These are phyloP conservation scores for Hydrolagus affinis DNA, from an alignment of 2,113 vertebrate genomes.

Conservation along the genomic window DNA sequence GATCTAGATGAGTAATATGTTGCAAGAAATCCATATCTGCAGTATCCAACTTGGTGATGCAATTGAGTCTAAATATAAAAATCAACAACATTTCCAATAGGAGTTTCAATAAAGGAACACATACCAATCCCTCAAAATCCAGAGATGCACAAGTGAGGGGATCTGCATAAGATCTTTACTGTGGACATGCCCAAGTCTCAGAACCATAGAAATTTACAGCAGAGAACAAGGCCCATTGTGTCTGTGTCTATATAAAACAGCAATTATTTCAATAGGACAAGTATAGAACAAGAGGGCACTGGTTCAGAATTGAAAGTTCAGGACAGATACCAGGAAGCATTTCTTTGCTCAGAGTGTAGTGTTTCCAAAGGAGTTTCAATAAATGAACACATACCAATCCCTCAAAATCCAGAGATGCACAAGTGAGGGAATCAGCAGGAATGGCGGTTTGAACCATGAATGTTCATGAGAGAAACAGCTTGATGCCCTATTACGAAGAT, in stretches of 20 bases:
- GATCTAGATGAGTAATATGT: slow-evolving; percentile 83
- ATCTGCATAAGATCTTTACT: too few relatives aligned
- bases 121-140: too few relatives aligned
- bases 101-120: background rate
- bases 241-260: slow-evolving; percentile 33
- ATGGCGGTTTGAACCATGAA: background rate
- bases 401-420: too few relatives aligned
- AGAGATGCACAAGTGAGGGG: too few relatives aligned
- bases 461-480: too few relatives aligned
- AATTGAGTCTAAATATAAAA: slow-evolving; percentile 67
- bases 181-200: too few relatives aligned
- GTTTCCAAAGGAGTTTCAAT: slow-evolving; percentile 4
- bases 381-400: too few relatives aligned
- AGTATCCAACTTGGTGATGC: slow-evolving; percentile 63
- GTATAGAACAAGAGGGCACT: background rate
- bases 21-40: slow-evolving; percentile 76
- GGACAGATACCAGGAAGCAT: background rate
- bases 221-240: slow-evolving; percentile 38
- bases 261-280: background rate
- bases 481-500: too few relatives aligned
- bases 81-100: slow-evolving; percentile 15
- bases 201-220: slow-evolving; percentile 49
- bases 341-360: background rate
- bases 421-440: background rate
- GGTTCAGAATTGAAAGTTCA: background rate